Conservation (phyloP, 2,888 invertebrate genomes). For the Blomia tropicalis region DNA sequence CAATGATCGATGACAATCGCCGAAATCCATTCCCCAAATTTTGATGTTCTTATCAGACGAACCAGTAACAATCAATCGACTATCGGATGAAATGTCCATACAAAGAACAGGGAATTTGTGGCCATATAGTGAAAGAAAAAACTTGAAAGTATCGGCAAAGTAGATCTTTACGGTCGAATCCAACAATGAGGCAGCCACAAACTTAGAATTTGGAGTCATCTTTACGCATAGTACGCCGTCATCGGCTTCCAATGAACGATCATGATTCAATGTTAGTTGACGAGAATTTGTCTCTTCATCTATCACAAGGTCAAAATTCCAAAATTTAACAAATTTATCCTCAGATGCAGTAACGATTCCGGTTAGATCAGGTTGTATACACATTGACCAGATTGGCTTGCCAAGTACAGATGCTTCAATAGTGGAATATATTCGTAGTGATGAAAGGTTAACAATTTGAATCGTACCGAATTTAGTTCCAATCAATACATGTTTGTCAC, state of each 20-base stretch:
- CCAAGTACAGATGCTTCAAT: slow-evolving; percentile 56
- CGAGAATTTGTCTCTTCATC: slow-evolving; percentile 43
- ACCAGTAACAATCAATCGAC: slow-evolving; percentile 70
- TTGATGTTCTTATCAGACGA: slow-evolving; percentile 89
- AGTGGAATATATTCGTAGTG: slow-evolving; percentile 61
- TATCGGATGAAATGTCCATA: slow-evolving; percentile 80
- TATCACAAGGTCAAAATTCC: slow-evolving; percentile 65
- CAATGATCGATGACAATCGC: slow-evolving; percentile 84
- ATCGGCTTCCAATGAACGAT: slow-evolving; percentile 64
- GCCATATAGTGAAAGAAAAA: slow-evolving; percentile 82
- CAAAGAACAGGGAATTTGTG: slow-evolving; percentile 86
- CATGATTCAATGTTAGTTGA: slow-evolving; percentile 45
- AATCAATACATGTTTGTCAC: slow-evolving; percentile 71
- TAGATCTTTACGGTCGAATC: slow-evolving; percentile 91
- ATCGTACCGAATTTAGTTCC: slow-evolving; percentile 67
- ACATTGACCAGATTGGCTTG: slow-evolving; percentile 57
- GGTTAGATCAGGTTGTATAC: slow-evolving; percentile 58
- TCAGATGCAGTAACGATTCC: slow-evolving; percentile 70
- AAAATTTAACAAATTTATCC: slow-evolving; percentile 77
- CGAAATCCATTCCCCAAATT: slow-evolving; percentile 96
- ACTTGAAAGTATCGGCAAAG: slow-evolving; percentile 84
- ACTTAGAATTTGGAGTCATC: slow-evolving; percentile 64
- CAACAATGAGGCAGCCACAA: slow-evolving; percentile 70
- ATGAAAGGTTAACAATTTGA: slow-evolving; percentile 64
- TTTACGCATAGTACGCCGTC: slow-evolving; percentile 66